Conservation (phyloP, 53 echinoderm and acorn worm species). For the Arbacia lixula region DNA sequence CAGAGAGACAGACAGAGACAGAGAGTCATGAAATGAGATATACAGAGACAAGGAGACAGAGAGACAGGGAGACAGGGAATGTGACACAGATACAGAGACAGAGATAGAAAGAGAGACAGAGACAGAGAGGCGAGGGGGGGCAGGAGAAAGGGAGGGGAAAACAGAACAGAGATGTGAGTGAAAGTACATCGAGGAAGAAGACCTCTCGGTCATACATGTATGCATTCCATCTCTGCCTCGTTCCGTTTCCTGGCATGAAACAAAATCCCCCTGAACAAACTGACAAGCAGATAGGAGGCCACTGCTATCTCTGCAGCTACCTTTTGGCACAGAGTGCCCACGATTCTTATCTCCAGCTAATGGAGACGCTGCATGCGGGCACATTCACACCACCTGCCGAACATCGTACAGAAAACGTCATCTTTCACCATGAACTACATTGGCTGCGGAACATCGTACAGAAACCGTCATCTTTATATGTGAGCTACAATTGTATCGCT, state of each 20-base stretch:
- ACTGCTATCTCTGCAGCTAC: background rate
- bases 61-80: background rate
- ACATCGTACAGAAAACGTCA: too few species aligned
- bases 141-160: background rate
- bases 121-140: background rate
- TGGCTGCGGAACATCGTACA: too few species aligned
- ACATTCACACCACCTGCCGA: too few species aligned
- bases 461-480: too few species aligned
- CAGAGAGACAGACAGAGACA: background rate
- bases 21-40: background rate
- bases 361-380: too few species aligned
- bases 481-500: too few species aligned
- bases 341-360: constrained; percentile 36
- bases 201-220: constrained; percentile 27
- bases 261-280: constrained; percentile 42
- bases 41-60: background rate
- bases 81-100: background rate
- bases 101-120: background rate
- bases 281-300: constrained; percentile 8
- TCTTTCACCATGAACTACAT: too few species aligned
- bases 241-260: constrained; percentile 28
- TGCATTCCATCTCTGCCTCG: constrained; percentile 37
- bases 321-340: constrained; percentile 7
- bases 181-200: constrained; percentile 29
- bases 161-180: background rate